These are phyloP conservation scores for Ypsolopha scabrella DNA, from an alignment of 2,888 invertebrate genomes.

Conservation along the genomic window DNA sequence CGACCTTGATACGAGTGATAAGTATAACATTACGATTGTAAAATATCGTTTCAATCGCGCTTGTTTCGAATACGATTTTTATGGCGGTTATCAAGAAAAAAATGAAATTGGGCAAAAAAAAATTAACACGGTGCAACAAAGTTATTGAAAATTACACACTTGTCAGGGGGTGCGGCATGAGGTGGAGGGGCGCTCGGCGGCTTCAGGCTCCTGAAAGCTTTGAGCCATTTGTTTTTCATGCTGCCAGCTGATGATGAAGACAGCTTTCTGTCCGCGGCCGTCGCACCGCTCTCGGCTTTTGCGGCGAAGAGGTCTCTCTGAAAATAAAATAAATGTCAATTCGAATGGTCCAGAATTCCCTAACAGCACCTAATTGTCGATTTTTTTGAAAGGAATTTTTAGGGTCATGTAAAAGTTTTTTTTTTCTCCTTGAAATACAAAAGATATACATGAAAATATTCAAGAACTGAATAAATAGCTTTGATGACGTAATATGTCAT, in stretches of 20 bases:
- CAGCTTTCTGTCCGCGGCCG: constrained; percentile 84
- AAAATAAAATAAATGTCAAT: neutral
- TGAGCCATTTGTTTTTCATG: constrained; percentile 98
- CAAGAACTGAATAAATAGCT: no score
- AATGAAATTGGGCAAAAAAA: neutral
- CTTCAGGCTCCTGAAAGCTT: constrained; percentile 95
- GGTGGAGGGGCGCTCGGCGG: constrained; percentile 75
- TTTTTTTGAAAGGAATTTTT: no score
- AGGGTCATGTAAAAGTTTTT: no score
- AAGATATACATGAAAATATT: no score
- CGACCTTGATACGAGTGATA: no score
- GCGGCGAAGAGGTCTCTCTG: constrained; percentile 89
- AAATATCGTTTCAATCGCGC: no score
- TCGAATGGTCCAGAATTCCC: no score
- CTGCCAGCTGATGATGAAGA: constrained; percentile 87
- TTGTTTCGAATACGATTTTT: no score
- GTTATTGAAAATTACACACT: constrained; percentile 29
- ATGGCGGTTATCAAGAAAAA: no score
- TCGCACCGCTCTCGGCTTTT: constrained; percentile 78
- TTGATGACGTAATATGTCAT: no score
- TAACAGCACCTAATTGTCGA: neutral
- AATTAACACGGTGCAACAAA: neutral
- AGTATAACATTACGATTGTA: no score
- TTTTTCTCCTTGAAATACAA: no score
- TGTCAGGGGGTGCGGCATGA: constrained; percentile 56